phyloP scores from a whole-genome alignment of 1,140 invertebrate species.

The Temnothorax nylanderi region DNA sequence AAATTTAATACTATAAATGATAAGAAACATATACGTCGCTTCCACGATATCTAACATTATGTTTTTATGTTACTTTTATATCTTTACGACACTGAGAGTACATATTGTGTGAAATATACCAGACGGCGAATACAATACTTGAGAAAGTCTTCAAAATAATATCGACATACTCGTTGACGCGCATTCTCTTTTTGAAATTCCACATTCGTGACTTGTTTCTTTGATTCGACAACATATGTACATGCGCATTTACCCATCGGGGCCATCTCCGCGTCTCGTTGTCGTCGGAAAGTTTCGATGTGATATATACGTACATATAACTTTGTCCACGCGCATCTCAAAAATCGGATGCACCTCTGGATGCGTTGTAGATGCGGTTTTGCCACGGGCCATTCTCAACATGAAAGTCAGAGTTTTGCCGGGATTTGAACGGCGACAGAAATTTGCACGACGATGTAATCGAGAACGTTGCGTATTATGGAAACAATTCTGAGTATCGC shows the following conservation, averaged over 20 bases:
- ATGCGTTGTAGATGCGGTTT: neutral
- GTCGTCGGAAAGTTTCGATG: constrained; percentile 16
- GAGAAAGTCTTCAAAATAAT: neutral
- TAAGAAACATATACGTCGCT: neutral
- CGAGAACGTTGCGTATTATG: neutral
- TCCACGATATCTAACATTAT: neutral
- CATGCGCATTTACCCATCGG: neutral
- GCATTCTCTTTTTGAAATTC: neutral
- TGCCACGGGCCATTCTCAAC: neutral
- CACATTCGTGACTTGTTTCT: neutral
- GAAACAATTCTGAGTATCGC: neutral
- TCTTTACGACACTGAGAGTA: neutral
- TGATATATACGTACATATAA: neutral
- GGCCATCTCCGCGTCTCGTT: neutral
- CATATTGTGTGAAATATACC: neutral
- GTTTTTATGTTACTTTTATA: neutral
- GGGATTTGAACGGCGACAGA: neutral
- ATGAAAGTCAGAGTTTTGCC: neutral
- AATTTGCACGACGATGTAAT: neutral
- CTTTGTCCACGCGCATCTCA: neutral
- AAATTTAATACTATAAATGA: neutral
- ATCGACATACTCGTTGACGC: neutral
- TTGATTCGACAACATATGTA: neutral
- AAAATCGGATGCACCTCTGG: neutral
- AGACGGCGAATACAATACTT: neutral